Percentiles rank a stretch among this genome's conserved stretches.
Evolutionary conservation across 1,140 invertebrate genomes (phyloP).

Genomic region (Saccostrea echinata): DNA sequence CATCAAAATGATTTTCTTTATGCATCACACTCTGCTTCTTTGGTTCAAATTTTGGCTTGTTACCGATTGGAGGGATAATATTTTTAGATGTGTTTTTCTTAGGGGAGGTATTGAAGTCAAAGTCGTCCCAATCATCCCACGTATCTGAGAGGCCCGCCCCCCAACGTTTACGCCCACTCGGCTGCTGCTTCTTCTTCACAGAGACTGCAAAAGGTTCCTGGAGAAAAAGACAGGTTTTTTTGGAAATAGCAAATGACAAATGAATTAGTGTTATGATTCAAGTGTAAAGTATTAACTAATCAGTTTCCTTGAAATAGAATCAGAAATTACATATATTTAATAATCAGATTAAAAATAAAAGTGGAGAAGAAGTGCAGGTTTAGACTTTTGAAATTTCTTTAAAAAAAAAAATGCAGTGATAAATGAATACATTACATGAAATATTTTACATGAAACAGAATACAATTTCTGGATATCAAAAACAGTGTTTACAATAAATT

Average conservation of each 20-base stretch:
- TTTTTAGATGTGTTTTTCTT: constrained; percentile 66
- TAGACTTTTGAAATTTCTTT: too few relatives aligned
- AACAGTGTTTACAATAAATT: too few relatives aligned
- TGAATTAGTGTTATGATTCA: too few relatives aligned
- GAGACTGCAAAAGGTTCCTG: constrained; percentile 68
- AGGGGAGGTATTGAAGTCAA: constrained; percentile 67
- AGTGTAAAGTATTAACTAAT: too few relatives aligned
- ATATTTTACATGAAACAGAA: too few relatives aligned
- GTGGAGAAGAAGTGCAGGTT: too few relatives aligned
- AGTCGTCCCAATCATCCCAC: constrained; percentile 76
- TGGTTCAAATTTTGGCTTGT: constrained; percentile 33
- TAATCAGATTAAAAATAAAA: too few relatives aligned
- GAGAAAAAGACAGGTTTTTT: not conserved
- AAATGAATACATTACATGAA: too few relatives aligned
- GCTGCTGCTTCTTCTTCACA: constrained; percentile 63
- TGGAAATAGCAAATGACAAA: not conserved
- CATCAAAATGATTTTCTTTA: constrained; percentile 60
- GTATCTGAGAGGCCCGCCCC: constrained; percentile 70
- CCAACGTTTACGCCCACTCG: constrained; percentile 68
- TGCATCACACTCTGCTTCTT: constrained; percentile 1
- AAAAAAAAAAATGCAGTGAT: too few relatives aligned
- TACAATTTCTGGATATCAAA: too few relatives aligned
- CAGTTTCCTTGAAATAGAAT: too few relatives aligned
- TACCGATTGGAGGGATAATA: constrained; percentile 36
- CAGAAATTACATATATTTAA: too few relatives aligned